A percentile compares a stretch with the other conserved stretches of the same genome.
Conservation (phyloP, 2,888 invertebrate genomes). For the Tenthredo notha region DNA sequence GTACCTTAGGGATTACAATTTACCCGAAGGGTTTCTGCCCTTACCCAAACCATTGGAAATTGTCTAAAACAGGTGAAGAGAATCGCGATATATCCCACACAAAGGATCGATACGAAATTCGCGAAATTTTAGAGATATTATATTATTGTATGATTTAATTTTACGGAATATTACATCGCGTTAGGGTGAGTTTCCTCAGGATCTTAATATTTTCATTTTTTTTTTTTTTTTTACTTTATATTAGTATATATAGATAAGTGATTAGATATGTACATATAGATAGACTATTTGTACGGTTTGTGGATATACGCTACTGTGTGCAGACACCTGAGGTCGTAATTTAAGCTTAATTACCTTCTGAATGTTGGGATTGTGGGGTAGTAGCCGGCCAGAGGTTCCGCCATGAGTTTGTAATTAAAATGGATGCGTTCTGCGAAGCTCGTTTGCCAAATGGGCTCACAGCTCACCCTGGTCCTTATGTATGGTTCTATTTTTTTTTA, state of each 20-base stretch:
- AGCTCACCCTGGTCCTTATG: slow-evolving; percentile 13
- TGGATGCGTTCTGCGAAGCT: slow-evolving; percentile 32
- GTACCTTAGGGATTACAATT: slow-evolving; percentile 32
- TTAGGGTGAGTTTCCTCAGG: neutral
- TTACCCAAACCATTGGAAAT: neutral
- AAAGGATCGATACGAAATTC: slow-evolving; percentile 5
- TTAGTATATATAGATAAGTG: neutral
- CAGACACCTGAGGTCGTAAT: slow-evolving; percentile 42
- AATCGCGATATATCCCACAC: slow-evolving; percentile 20
- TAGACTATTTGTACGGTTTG: neutral
- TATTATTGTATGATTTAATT: neutral
- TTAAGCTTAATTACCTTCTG: slow-evolving; percentile 45
- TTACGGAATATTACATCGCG: neutral
- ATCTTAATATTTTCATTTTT: neutral
- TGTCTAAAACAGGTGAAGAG: slow-evolving; percentile 25
- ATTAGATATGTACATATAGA: neutral
- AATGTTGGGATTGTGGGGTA: slow-evolving; percentile 35
- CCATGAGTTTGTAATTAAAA: slow-evolving; percentile 47
- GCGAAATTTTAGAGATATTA: neutral
- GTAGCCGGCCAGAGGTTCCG: slow-evolving; percentile 21
- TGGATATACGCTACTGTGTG: slow-evolving; percentile 10
- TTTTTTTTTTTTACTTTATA: no score
- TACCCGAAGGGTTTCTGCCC: slow-evolving; percentile 6
- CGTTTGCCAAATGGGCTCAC: slow-evolving; percentile 44
- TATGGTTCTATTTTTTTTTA: neutral